A percentile compares a stretch with the other conserved stretches of the same genome.
These are phyloP conservation scores for Brachylomia viminalis DNA, from an alignment of 2,888 invertebrate genomes.

Conservation along the genomic window DNA sequence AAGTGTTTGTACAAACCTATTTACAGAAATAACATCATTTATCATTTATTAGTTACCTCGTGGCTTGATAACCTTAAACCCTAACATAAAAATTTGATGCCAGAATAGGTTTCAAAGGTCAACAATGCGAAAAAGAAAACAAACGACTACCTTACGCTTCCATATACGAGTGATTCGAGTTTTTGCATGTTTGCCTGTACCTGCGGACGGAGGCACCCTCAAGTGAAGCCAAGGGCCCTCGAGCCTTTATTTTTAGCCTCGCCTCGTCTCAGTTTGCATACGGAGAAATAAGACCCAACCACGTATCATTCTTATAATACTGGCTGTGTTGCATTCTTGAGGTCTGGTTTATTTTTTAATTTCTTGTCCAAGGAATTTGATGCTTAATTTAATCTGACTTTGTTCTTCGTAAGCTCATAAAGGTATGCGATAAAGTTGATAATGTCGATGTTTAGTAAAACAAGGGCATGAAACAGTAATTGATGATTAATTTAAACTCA, in stretches of 20 bases:
- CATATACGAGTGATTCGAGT: constrained; percentile 33
- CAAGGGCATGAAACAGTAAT: too few relatives aligned
- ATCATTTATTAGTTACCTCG: background rate
- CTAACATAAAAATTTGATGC: background rate
- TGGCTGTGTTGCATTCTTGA: constrained; percentile 49
- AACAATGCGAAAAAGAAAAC: constrained; percentile 39
- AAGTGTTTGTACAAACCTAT: too few relatives aligned
- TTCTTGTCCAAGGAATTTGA: constrained; percentile 26
- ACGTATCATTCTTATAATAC: constrained; percentile 55
- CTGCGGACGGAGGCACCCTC: constrained; percentile 34
- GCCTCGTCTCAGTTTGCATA: constrained; percentile 64
- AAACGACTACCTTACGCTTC: constrained; percentile 14
- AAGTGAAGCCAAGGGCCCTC: constrained; percentile 34
- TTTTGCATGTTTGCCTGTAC: constrained; percentile 36
- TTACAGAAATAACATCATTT: background rate
- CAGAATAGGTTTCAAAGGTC: background rate
- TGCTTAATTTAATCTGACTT: constrained; percentile 2
- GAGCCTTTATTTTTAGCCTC: constrained; percentile 63
- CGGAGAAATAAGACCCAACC: constrained; percentile 57
- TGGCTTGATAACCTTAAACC: background rate
- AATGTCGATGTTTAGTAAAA: background rate
- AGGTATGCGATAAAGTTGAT: constrained; percentile 13
- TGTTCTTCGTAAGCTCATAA: background rate
- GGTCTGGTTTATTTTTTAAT: constrained; percentile 35
- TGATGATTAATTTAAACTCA: background rate